Conservation (phyloP, 2,113 vertebrate genomes). For the Illadopsis cleaveri region DNA sequence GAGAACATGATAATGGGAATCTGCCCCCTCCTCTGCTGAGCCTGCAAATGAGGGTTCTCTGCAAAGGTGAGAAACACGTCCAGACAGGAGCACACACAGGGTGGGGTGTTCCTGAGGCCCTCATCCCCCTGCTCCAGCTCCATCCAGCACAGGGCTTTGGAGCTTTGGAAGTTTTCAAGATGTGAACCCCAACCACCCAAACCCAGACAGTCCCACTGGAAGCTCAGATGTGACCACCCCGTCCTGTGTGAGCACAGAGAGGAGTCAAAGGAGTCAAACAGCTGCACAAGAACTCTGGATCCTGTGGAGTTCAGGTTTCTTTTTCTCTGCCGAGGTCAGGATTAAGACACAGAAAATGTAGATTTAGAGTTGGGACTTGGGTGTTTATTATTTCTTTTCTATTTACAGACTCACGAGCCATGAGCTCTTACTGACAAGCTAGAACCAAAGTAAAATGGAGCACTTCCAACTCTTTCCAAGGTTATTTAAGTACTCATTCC, state of each 20-base stretch:
- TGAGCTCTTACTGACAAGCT: neutral
- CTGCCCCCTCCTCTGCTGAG: constrained; percentile 24
- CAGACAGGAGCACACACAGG: neutral
- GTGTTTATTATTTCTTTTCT: neutral
- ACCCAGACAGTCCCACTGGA: neutral
- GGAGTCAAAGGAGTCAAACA: neutral
- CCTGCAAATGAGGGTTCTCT: neutral
- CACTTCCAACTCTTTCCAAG: neutral
- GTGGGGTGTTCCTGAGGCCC: neutral
- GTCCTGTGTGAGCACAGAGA: neutral
- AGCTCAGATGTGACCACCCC: fast-evolving
- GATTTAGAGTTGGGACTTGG: neutral
- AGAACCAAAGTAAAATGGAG: too few species aligned
- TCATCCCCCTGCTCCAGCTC: neutral
- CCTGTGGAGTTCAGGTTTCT: neutral
- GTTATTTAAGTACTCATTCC: neutral
- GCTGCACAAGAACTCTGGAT: fast-evolving
- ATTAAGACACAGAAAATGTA: neutral
- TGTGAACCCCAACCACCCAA: fast-evolving
- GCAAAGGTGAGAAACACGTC: neutral
- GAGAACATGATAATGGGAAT: constrained; percentile 15
- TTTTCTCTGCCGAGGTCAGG: too few species aligned
- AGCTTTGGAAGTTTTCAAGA: neutral
- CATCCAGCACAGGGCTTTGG: neutral
- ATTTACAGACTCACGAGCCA: neutral